Percentiles rank a stretch among this genome's conserved stretches.
phyloP scores from a whole-genome alignment of 1,140 invertebrate genomes.

The Apocrypta bakeri region DNA sequence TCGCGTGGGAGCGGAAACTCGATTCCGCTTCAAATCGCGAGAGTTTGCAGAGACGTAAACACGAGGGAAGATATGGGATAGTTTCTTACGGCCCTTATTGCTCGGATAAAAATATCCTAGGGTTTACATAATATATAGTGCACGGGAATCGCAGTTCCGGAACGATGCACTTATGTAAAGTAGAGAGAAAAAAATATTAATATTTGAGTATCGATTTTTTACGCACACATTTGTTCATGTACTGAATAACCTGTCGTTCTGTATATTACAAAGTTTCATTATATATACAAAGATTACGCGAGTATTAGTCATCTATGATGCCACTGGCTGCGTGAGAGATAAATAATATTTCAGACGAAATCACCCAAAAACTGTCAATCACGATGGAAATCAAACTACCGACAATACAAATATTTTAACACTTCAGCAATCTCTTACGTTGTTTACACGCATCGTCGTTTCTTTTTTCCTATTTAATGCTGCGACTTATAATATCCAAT shows the following conservation, averaged over 20 bases:
- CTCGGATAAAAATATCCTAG: background rate
- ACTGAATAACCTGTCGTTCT: no score
- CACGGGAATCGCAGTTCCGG: background rate
- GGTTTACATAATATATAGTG: background rate
- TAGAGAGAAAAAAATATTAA: background rate
- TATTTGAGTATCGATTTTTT: background rate
- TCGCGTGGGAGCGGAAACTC: constrained; percentile 48
- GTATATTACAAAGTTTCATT: no score
- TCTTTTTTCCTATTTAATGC: background rate
- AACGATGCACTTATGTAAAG: no score
- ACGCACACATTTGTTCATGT: no score
- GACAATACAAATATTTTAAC: no score
- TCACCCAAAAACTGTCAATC: no score
- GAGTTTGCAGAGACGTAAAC: background rate
- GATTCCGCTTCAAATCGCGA: constrained; percentile 30
- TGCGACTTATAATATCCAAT: background rate
- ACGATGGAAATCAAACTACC: no score
- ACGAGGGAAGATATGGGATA: background rate
- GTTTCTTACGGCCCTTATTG: background rate
- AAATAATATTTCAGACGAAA: no score
- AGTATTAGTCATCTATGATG: no score
- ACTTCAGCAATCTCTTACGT: no score
- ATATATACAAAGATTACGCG: no score
- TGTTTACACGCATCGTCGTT: background rate
- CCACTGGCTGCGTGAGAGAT: no score